phyloP scores from a whole-genome alignment of 1,140 invertebrate genomes.

The Camponotus floridanus region DNA sequence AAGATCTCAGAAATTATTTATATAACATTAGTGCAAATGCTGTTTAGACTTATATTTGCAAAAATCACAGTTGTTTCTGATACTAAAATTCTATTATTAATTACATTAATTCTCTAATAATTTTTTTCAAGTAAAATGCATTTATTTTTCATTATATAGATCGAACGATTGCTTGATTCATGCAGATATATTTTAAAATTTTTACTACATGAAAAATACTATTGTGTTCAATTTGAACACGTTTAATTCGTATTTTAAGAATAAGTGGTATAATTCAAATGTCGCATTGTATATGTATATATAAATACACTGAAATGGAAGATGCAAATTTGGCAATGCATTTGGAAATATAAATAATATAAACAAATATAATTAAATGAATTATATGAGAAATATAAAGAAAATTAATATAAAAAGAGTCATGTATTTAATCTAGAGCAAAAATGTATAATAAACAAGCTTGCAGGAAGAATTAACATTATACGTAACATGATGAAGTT shows the following conservation, averaged over 20 bases:
- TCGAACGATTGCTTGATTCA: slow-evolving; percentile 14
- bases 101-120: not conserved
- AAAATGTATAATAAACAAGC: slow-evolving; percentile 13
- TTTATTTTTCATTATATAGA: slow-evolving; percentile 20
- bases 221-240: slow-evolving; percentile 18
- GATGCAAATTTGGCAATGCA: slow-evolving; percentile 41
- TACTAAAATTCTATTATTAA: slow-evolving; percentile 38
- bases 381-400: slow-evolving; percentile 13
- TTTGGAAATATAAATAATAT: slow-evolving; percentile 52
- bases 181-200: not conserved
- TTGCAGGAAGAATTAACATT: slow-evolving; percentile 51
- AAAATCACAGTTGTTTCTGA: slow-evolving; percentile 54
- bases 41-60: slow-evolving; percentile 29
- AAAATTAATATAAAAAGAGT: slow-evolving; percentile 46
- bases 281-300: slow-evolving; percentile 17
- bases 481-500: slow-evolving; percentile 6
- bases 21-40: slow-evolving; percentile 31
- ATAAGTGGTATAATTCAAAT: slow-evolving; percentile 31
- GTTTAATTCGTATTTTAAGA: slow-evolving; percentile 20
- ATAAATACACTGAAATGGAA: slow-evolving; percentile 49
- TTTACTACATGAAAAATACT: slow-evolving; percentile 61
- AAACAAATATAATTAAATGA: not conserved
- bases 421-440: slow-evolving; percentile 34
- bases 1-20: not conserved
- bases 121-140: slow-evolving; percentile 41